Evolutionary conservation across 2,888 invertebrate species (phyloP).

Genomic region (Empis stercorea): DNA sequence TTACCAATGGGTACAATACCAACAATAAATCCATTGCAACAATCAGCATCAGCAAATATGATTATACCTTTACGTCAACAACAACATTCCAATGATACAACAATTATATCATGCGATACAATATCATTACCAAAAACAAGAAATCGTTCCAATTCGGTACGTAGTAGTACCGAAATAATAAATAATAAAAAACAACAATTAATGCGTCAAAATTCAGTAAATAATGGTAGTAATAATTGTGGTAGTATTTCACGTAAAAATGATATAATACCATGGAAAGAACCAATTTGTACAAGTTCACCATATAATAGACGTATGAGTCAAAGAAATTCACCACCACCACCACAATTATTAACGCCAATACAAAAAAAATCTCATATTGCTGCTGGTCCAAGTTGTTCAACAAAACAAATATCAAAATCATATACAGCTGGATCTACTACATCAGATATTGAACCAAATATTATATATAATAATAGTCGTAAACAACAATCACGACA

Average conservation of each 20-base stretch:
- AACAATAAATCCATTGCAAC: constrained; percentile 30
- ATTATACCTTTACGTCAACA: constrained; percentile 28
- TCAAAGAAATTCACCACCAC: not conserved
- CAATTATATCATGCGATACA: constrained; percentile 24
- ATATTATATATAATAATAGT: constrained; percentile 10
- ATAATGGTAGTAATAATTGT: not conserved
- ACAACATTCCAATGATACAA: constrained; percentile 27
- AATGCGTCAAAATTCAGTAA: constrained; percentile 17
- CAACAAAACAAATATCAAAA: not conserved
- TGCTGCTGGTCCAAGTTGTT: no score
- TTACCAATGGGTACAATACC: constrained; percentile 17
- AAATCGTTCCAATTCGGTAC: constrained; percentile 36
- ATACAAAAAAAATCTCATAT: constrained; percentile 16
- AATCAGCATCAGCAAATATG: constrained; percentile 42
- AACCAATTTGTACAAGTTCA: constrained; percentile 18
- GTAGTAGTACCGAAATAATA: constrained; percentile 13
- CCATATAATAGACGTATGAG: constrained; percentile 18
- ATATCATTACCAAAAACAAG: constrained; percentile 19
- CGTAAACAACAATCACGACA: constrained; percentile 17
- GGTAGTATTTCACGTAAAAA: constrained; percentile 12
- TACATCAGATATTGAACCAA: constrained; percentile 1
- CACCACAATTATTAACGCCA: constrained; percentile 9
- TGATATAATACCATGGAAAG: constrained; percentile 17
- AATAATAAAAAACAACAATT: constrained; percentile 15
- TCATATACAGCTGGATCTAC: not conserved